Conservation (phyloP, 1,140 invertebrate species). For the Philopotamus ludificatus region DNA sequence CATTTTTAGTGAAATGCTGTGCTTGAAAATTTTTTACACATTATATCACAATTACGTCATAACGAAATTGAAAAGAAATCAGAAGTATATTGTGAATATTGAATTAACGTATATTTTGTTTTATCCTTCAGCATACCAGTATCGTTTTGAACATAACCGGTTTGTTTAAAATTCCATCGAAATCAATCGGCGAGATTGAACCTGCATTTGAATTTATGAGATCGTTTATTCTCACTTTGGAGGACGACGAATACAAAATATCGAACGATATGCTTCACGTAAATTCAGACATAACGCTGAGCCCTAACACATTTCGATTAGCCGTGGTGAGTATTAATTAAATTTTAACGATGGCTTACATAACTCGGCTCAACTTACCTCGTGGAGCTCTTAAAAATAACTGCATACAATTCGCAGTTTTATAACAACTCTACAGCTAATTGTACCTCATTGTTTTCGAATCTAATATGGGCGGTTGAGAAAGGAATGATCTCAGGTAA, state of each 20-base stretch:
- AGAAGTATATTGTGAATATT: not conserved
- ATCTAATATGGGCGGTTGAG: too few species aligned
- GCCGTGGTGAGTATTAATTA: conserved; percentile 44
- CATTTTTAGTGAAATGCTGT: not conserved
- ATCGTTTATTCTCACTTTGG: conserved; percentile 44
- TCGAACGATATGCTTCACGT: conserved; percentile 49
- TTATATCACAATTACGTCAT: too few species aligned
- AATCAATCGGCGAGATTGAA: conserved; percentile 47
- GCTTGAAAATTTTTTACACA: not conserved
- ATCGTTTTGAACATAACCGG: conserved; percentile 43
- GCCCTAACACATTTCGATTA: not conserved
- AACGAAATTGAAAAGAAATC: not conserved
- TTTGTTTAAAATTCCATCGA: conserved; percentile 45
- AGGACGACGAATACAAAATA: conserved; percentile 47
- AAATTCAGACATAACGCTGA: too few species aligned
- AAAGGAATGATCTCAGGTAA: too few species aligned
- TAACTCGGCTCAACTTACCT: too few species aligned
- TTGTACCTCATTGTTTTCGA: too few species aligned
- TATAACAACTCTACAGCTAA: too few species aligned
- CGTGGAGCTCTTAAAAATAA: too few species aligned
- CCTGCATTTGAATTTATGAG: conserved; percentile 46
- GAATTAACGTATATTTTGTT: not conserved
- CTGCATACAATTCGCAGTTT: too few species aligned
- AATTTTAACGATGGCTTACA: not conserved
- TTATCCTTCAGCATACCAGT: conserved; percentile 13